Conservation (phyloP, 2,797 vertebrate genomes). For the Zalophus californianus region DNA sequence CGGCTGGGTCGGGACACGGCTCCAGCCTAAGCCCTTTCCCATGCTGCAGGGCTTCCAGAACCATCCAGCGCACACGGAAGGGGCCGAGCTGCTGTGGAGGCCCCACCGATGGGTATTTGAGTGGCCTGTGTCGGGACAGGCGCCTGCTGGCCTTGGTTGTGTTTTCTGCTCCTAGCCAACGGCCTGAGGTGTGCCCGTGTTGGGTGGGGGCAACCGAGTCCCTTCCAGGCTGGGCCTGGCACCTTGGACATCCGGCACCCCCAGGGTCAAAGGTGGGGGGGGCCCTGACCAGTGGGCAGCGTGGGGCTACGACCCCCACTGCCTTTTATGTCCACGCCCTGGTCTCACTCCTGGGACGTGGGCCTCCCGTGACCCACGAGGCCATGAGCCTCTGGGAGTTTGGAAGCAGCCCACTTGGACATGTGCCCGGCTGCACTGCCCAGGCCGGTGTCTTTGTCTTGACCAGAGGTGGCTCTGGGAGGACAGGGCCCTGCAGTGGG, state of each 20-base stretch:
- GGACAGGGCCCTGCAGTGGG: neutral
- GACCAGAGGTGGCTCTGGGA: neutral
- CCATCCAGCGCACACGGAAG: neutral
- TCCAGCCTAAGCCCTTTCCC: neutral
- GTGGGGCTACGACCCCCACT: rapidly evolving
- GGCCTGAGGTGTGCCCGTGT: rapidly evolving
- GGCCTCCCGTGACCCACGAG: neutral
- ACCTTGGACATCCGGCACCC: neutral
- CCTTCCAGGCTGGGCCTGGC: neutral
- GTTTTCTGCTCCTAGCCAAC: rapidly evolving
- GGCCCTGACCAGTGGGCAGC: neutral
- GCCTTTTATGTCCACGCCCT: neutral
- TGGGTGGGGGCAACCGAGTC: rapidly evolving
- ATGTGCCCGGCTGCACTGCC: neutral
- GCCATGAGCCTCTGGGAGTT: too few relatives aligned
- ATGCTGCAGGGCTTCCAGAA: neutral
- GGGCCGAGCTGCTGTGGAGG: neutral
- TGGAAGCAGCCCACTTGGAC: neutral
- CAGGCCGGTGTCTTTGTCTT: neutral
- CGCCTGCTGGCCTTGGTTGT: rapidly evolving
- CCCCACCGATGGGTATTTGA: neutral
- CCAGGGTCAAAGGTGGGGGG: rapidly evolving
- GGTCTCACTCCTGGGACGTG: neutral
- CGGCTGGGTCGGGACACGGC: neutral
- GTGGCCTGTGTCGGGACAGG: rapidly evolving